Evolutionary conservation across 2,888 invertebrate genomes (phyloP).

Genomic region (Idaea dimidiata): DNA sequence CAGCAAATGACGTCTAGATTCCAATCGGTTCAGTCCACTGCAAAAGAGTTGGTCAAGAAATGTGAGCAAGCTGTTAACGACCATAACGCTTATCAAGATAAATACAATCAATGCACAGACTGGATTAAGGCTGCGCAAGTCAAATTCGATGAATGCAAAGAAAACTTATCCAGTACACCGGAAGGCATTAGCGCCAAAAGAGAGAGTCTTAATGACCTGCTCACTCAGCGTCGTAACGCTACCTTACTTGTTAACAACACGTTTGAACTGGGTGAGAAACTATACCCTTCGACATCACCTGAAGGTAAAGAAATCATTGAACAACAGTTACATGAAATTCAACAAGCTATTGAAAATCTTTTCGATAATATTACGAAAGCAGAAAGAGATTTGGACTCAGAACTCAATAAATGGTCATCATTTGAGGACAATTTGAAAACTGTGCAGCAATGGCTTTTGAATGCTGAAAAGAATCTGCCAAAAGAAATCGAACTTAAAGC

Average conservation of each 20-base stretch:
- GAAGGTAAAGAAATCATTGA: constrained; percentile 93
- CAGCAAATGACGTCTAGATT: constrained; percentile 95
- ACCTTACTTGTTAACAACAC: constrained; percentile 89
- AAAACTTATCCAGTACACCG: constrained; percentile 83
- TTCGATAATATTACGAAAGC: constrained; percentile 90
- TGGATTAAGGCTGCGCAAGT: constrained; percentile 89
- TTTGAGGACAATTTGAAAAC: constrained; percentile 92
- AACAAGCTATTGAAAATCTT: constrained; percentile 89
- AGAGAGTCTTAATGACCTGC: constrained; percentile 85
- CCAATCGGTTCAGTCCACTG: constrained; percentile 93
- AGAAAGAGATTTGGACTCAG: constrained; percentile 90
- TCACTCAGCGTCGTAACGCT: constrained; percentile 88
- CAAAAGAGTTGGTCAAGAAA: constrained; percentile 94
- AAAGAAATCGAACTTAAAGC: constrained; percentile 90
- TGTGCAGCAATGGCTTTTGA: constrained; percentile 89
- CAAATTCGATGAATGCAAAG: constrained; percentile 85
- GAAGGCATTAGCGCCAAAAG: constrained; percentile 86
- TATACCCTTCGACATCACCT: constrained; percentile 91
- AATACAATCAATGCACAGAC: constrained; percentile 90
- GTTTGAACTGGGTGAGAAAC: constrained; percentile 92
- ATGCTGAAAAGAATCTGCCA: constrained; percentile 87
- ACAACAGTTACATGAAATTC: constrained; percentile 90
- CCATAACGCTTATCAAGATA: constrained; percentile 89
- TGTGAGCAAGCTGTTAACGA: constrained; percentile 93
- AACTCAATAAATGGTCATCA: constrained; percentile 92